Evolutionary conservation across 2,888 invertebrate genomes (phyloP).

Genomic region (Eugnorisma glareosa): DNA sequence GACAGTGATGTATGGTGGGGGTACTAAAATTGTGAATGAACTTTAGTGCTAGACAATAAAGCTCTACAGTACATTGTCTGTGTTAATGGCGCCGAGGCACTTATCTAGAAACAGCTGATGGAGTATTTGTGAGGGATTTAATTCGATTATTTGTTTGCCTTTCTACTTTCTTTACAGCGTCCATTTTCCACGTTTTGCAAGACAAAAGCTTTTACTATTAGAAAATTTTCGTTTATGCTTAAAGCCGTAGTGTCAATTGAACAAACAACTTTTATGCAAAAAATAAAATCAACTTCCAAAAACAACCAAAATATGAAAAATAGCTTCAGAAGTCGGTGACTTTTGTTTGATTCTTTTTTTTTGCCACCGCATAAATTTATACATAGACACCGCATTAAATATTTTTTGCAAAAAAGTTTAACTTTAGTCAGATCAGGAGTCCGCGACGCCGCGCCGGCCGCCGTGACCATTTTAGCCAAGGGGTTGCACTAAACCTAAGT

Average conservation of each 20-base stretch:
- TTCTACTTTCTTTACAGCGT: not conserved
- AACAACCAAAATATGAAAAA: too few relatives aligned
- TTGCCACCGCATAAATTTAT: too few relatives aligned
- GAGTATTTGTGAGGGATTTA: slow-evolving; percentile 40
- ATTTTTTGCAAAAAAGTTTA: too few relatives aligned
- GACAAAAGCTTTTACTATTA: not conserved
- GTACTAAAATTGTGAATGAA: not conserved
- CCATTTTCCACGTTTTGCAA: not conserved
- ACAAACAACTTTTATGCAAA: too few relatives aligned
- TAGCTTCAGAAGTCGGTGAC: too few relatives aligned
- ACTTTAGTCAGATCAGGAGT: too few relatives aligned
- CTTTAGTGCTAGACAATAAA: slow-evolving; percentile 48
- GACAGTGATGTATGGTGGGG: not conserved
- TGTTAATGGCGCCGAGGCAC: slow-evolving; percentile 48
- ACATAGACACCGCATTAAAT: too few relatives aligned
- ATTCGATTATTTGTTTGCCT: slow-evolving; percentile 36
- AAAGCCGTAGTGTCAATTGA: not conserved
- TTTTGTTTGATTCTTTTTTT: too few relatives aligned
- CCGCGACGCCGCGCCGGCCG: too few relatives aligned
- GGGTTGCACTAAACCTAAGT: too few relatives aligned
- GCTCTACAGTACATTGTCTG: slow-evolving; percentile 45
- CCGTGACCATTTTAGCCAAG: too few relatives aligned
- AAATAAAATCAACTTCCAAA: too few relatives aligned
- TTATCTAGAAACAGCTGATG: slow-evolving; percentile 27
- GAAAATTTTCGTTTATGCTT: not conserved